These are phyloP conservation scores for Aporophyla nigra DNA, from an alignment of 2,888 invertebrate genomes.

Conservation along the genomic window DNA sequence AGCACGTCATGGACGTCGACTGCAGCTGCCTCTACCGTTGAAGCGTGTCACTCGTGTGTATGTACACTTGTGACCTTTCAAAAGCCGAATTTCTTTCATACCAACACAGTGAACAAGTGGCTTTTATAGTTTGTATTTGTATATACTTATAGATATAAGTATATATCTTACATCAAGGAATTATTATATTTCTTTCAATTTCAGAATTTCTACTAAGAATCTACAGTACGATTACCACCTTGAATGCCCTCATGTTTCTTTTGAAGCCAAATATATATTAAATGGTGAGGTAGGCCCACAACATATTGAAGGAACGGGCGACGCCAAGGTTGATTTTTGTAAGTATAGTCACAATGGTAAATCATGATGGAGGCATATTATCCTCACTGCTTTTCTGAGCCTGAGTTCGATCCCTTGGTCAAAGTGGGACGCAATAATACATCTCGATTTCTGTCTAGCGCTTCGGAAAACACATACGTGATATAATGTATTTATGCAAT, in stretches of 20 bases:
- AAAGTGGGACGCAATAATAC: not conserved
- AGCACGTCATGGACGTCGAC: too few species aligned
- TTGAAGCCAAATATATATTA: slow-evolving; percentile 66
- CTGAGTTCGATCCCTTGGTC: not conserved
- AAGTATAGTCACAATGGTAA: slow-evolving; percentile 31
- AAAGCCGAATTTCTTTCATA: not conserved
- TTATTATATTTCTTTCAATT: slow-evolving; percentile 14
- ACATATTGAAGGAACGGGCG: slow-evolving; percentile 70
- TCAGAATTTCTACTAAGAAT: slow-evolving; percentile 57
- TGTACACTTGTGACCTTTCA: too few species aligned
- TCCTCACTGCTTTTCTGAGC: not conserved
- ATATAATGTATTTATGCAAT: not conserved
- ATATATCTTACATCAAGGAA: not conserved
- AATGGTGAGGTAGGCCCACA: slow-evolving; percentile 65
- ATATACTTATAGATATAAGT: not conserved
- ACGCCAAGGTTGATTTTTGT: slow-evolving; percentile 63
- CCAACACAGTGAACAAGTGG: not conserved
- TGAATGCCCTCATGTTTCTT: slow-evolving; percentile 53
- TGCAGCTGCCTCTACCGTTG: too few species aligned
- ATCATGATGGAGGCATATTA: not conserved
- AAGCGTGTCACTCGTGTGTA: too few species aligned
- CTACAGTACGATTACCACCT: slow-evolving; percentile 50
- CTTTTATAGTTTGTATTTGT: not conserved
- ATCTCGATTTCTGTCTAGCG: not conserved
- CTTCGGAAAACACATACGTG: not conserved